Evolutionary conservation across 2,797 vertebrate species (phyloP), one percentile per base, ranked within the genome.

Genomic region (Schizothorax lantsangensis): DNA sequence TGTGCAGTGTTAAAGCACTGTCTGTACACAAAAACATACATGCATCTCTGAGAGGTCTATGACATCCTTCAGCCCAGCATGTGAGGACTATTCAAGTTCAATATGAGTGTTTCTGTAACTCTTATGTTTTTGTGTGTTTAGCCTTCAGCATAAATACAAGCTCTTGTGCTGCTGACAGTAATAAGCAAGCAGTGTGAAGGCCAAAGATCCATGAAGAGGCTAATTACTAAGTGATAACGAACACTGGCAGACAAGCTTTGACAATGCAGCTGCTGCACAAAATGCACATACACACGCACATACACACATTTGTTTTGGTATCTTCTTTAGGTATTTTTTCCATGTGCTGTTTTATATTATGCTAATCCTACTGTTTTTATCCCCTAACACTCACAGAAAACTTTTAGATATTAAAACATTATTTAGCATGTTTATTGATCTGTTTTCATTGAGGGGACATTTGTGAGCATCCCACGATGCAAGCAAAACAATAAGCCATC

Each of bases 171-270:
- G 36, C 47, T 92, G 93, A 92, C 92, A 92, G 91, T 92, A 94
- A 94, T 93, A 92, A 93, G 92, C 89, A 91, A 92, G 94, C 91
- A 93, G 94, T 93, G 91, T 91, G 93, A 87, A 87, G 73, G 64
- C 79, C 91, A 88, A 38, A 89, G 91, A 92, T 92, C 91, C 90
- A 90, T 91, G 89, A 93, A 84, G 89, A 81, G 88, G 90, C 90
- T 90, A 93, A 95, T 94, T 93, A 95, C 90, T 89, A 90, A 90
- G 92, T 92, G 87, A 84, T 82, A 78, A 91, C 68, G 90, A 92
- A 86, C 91, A 91, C 88, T 91, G 92, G 90, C 93, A 92, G 89
- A 91, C 88, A 90, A 91, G 88, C 87, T 89, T 85, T 81, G 90
- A 91, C 92, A 89, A 71, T 59, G 79, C 79, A 83, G 91, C 88